Conservation (phyloP, 2,113 vertebrate species). For the Sinocyclocheilus anshuiensis region DNA sequence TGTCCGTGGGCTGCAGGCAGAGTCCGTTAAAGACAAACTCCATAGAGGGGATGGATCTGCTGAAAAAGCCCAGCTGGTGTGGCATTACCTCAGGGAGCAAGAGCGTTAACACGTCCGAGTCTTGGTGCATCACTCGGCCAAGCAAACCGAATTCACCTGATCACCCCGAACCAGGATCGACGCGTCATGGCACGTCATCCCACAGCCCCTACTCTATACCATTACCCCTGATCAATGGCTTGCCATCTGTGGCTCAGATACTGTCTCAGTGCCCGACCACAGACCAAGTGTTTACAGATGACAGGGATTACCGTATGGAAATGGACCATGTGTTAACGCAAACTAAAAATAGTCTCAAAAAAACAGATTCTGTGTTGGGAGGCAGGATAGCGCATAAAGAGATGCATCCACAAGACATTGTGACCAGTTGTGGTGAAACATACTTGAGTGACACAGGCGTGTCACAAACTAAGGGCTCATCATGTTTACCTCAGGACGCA, state of each 20-base stretch:
- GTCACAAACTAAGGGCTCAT: conserved; percentile 14
- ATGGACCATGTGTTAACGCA: not conserved
- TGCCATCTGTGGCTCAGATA: not conserved
- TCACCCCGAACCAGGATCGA: not conserved
- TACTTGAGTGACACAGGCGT: not conserved
- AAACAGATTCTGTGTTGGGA: not conserved
- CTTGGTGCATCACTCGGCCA: conserved; percentile 11
- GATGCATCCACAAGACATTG: not conserved
- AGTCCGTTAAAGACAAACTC: conserved; percentile 51
- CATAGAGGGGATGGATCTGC: conserved; percentile 63
- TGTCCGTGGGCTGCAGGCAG: conserved; percentile 67
- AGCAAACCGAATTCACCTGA: not conserved
- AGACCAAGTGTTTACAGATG: not conserved
- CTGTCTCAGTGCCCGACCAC: conserved; percentile 6
- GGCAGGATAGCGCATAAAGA: not conserved
- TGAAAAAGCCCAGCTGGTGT: conserved; percentile 70
- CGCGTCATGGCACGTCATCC: not conserved
- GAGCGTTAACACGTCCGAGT: conserved; percentile 18
- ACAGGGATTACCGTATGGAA: not conserved
- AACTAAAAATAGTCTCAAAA: not conserved
- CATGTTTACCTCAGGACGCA: conserved; percentile 16
- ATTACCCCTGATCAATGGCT: not conserved
- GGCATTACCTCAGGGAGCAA: conserved; percentile 54
- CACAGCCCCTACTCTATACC: not conserved
- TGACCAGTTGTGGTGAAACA: not conserved